Evolutionary conservation across 2,888 invertebrate species (phyloP).

Genomic region (Zelleria hepariella): DNA sequence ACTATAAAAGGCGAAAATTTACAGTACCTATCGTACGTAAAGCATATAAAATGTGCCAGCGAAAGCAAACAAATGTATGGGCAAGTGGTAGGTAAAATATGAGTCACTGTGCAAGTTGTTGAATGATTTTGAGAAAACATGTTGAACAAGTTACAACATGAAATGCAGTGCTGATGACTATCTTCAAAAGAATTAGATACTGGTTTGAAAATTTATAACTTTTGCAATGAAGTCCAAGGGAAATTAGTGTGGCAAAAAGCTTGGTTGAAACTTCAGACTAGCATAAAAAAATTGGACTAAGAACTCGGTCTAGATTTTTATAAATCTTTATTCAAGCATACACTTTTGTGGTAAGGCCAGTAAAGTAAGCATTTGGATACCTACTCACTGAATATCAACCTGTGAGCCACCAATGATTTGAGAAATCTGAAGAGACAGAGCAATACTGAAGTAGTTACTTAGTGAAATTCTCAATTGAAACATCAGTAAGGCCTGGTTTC

Average conservation of each 20-base stretch:
- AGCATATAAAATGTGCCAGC: neutral
- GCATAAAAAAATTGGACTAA: too few relatives aligned
- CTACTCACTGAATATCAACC: too few relatives aligned
- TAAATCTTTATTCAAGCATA: too few relatives aligned
- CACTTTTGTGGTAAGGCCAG: neutral
- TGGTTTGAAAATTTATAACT: neutral
- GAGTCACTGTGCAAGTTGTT: neutral
- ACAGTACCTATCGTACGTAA: too few relatives aligned
- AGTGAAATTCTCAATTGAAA: too few relatives aligned
- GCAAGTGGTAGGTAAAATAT: neutral
- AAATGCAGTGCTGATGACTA: neutral
- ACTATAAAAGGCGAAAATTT: neutral
- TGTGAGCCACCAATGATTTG: too few relatives aligned
- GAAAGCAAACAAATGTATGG: neutral
- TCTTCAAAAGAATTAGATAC: neutral
- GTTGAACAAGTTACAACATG: slow-evolving; percentile 2
- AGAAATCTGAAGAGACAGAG: too few relatives aligned
- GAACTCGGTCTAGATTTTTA: too few relatives aligned
- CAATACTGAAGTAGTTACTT: too few relatives aligned
- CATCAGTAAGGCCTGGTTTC: too few relatives aligned
- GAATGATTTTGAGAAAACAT: neutral
- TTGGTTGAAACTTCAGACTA: neutral
- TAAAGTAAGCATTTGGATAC: too few relatives aligned
- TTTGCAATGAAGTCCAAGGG: neutral
- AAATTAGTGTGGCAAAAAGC: too few relatives aligned